These are phyloP conservation scores for Camponotus pennsylvanicus DNA, from an alignment of 1,140 invertebrate species.

Conservation along the genomic window DNA sequence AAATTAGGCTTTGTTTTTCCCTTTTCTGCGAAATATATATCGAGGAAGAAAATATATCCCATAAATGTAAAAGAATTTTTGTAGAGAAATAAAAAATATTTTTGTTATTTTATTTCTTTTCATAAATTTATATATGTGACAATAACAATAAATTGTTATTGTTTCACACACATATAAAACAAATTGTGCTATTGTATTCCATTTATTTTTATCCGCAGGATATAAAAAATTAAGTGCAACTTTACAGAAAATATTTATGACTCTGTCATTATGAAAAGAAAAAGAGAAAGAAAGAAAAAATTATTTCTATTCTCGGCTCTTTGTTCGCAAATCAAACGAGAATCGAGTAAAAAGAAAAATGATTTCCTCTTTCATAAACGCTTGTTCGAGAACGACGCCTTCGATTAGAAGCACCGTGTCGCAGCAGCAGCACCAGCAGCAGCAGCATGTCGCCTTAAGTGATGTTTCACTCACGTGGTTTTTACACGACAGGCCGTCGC, in stretches of 20 bases:
- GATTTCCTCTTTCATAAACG: conserved; percentile 34
- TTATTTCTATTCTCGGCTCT: neutral
- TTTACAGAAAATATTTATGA: neutral
- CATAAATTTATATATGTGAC: neutral
- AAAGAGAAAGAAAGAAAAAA: neutral
- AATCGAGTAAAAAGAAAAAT: conserved; percentile 14
- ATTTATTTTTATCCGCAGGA: neutral
- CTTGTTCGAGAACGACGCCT: conserved; percentile 26
- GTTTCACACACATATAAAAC: too few relatives aligned
- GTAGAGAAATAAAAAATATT: neutral
- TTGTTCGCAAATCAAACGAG: conserved; percentile 1
- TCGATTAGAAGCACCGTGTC: conserved; percentile 40
- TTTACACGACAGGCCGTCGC: conserved; percentile 57
- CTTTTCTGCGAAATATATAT: neutral
- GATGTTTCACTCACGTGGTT: conserved; percentile 63
- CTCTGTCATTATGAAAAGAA: neutral
- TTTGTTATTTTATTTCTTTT: conserved; percentile 17
- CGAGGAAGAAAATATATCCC: neutral
- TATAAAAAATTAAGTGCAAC: neutral
- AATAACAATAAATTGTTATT: neutral
- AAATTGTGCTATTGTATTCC: neutral
- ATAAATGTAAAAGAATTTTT: neutral
- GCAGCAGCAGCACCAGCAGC: conserved; percentile 31
- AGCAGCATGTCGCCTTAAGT: conserved; percentile 52
- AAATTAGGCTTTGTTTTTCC: too few relatives aligned